Conservation (phyloP, 2,113 vertebrate species). For the Colaptes auratus region DNA sequence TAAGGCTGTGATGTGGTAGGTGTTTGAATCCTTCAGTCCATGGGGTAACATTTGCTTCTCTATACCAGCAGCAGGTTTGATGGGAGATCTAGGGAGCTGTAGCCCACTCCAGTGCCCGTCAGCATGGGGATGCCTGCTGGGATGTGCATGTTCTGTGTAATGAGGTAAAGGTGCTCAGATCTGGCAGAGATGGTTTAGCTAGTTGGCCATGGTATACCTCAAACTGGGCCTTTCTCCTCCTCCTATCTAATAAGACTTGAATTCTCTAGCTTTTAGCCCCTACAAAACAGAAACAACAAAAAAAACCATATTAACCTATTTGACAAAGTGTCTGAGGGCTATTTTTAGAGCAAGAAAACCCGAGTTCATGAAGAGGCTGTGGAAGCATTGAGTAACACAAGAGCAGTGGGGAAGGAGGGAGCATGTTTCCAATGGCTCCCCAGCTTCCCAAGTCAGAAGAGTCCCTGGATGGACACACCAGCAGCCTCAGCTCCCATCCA, state of each 20-base stretch:
- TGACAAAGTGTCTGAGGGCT: not conserved
- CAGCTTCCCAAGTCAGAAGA: rapidly evolving
- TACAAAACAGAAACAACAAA: not conserved
- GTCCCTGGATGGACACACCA: rapidly evolving
- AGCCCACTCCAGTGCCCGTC: not conserved
- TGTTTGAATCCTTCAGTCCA: not conserved
- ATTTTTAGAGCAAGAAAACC: not conserved
- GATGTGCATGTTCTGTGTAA: too few relatives aligned
- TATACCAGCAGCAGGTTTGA: not conserved
- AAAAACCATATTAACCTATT: not conserved
- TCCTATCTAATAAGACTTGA: rapidly evolving
- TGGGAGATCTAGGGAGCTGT: not conserved
- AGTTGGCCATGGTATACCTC: rapidly evolving
- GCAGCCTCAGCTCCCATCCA: not conserved
- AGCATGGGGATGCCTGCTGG: not conserved
- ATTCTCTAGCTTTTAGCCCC: not conserved
- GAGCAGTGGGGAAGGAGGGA: not conserved
- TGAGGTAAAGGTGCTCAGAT: not conserved
- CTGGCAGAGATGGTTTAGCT: not conserved
- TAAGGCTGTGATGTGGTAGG: not conserved
- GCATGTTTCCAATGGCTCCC: rapidly evolving
- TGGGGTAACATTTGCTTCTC: not conserved
- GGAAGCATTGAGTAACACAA: not conserved
- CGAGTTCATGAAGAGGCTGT: not conserved
- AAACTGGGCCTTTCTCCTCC: not conserved